These are phyloP conservation scores for Escarpia spicata DNA, from an alignment of 2,888 invertebrate genomes.

Conservation along the genomic window DNA sequence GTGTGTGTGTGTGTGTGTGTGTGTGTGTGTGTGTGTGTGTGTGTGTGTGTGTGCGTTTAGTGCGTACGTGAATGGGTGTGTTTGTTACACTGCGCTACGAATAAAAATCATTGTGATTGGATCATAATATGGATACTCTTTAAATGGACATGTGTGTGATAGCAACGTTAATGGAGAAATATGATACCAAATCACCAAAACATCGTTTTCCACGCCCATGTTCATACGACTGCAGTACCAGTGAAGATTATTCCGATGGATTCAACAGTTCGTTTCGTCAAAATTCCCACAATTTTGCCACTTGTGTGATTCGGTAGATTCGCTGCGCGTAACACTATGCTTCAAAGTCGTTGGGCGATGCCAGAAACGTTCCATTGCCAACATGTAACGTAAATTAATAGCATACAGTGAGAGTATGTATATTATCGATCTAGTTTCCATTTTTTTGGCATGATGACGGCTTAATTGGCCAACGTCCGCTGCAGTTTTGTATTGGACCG, in stretches of 20 bases:
- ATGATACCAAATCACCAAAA: background rate
- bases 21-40: background rate
- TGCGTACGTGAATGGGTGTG: constrained; percentile 17
- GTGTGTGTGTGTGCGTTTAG: background rate
- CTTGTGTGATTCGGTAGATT: background rate
- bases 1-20: background rate
- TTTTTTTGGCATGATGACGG: background rate
- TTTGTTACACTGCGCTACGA: too few relatives aligned
- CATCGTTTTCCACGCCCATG: background rate
- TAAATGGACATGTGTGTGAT: background rate
- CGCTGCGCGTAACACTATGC: background rate
- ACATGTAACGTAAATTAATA: background rate
- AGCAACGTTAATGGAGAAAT: too few relatives aligned
- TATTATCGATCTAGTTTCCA: background rate
- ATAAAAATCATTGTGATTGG: background rate
- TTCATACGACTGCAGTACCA: background rate
- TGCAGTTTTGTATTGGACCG: background rate
- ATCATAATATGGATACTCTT: background rate
- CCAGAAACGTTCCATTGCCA: background rate
- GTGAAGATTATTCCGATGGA: background rate
- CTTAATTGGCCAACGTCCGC: background rate
- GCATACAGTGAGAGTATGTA: background rate
- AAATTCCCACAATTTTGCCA: background rate
- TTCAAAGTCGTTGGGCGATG: background rate
- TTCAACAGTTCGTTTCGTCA: background rate